Percentiles rank a stretch among this genome's conserved stretches.
Evolutionary conservation across 2,797 vertebrate genomes (phyloP).

Genomic region (Setipinna tenuifilis): DNA sequence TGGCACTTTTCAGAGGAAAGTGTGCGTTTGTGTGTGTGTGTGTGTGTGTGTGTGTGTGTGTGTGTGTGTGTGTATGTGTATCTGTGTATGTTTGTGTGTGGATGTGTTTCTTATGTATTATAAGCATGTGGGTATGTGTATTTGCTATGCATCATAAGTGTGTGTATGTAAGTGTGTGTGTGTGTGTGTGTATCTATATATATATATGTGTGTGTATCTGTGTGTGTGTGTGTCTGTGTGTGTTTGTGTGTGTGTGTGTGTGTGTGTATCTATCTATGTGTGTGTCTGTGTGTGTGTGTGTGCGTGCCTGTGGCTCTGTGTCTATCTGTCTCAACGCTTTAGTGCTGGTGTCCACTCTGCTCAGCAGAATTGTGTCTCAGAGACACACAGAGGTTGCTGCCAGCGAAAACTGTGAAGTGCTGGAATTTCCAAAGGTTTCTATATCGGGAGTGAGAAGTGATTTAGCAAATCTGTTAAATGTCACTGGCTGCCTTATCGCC

Average conservation of each 20-base stretch:
- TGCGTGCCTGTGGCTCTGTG: not conserved
- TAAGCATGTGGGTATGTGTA: not conserved
- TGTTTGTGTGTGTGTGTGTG: not conserved
- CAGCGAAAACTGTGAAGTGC: not conserved
- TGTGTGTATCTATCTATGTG: not conserved
- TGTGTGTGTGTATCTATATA: too few species aligned
- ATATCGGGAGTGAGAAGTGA: not conserved
- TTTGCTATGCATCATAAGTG: too few species aligned
- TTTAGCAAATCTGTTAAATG: conserved; percentile 23
- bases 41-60: not conserved
- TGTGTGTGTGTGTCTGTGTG: too few species aligned
- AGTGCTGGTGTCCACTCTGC: not conserved
- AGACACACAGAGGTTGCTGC: not conserved
- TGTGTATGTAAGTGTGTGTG: not conserved
- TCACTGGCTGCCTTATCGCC: conserved; percentile 70
- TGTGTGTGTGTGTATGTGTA: not conserved
- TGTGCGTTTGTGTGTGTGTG: not conserved
- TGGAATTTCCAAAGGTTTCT: not conserved
- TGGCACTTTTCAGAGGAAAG: conserved; percentile 58
- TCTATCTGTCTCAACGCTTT: not conserved
- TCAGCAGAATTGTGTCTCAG: not conserved
- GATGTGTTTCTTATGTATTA: too few species aligned
- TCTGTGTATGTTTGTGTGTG: too few species aligned
- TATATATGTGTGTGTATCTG: too few species aligned
- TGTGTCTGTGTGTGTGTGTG: not conserved